These are phyloP conservation scores for Drosophila truncata DNA, from an alignment of 1,140 invertebrate genomes.

Conservation along the genomic window DNA sequence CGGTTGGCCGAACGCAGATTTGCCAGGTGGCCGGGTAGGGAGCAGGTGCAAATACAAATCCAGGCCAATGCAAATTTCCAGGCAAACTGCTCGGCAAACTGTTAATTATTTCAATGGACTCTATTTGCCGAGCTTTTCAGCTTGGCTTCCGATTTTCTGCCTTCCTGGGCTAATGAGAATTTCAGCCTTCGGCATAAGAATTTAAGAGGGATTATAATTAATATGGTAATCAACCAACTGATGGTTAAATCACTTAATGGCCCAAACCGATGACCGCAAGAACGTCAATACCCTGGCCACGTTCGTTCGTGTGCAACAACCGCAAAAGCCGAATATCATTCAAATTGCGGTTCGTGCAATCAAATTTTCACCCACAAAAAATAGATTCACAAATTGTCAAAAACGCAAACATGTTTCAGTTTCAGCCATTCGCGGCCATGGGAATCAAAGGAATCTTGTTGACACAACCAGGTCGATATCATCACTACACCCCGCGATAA, in stretches of 20 bases:
- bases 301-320: slow-evolving; percentile 32
- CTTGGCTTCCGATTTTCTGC: slow-evolving; percentile 62
- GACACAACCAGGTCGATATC: slow-evolving; percentile 23
- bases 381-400: slow-evolving; percentile 23
- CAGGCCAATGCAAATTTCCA: slow-evolving; percentile 59
- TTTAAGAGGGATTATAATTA: slow-evolving; percentile 31
- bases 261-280: slow-evolving; percentile 29
- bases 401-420: slow-evolving; percentile 38
- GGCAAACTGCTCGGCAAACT: slow-evolving; percentile 22
- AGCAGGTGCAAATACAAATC: slow-evolving; percentile 8
- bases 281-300: slow-evolving; percentile 25
- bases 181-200: slow-evolving; percentile 18
- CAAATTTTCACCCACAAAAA: slow-evolving; percentile 46
- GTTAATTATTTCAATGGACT: slow-evolving; percentile 78
- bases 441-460: slow-evolving; percentile 36
- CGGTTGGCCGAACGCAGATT: slow-evolving; percentile 58
- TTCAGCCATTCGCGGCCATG: slow-evolving; percentile 37
- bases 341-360: slow-evolving; percentile 72
- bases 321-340: slow-evolving; percentile 75
- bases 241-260: slow-evolving; percentile 48
- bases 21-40: slow-evolving; percentile 21
- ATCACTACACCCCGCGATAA: slow-evolving; percentile 3
- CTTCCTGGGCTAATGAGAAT: slow-evolving; percentile 64
- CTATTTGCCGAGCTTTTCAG: slow-evolving; percentile 63
- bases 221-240: slow-evolving; percentile 38